A percentile compares a stretch with the other conserved stretches of the same genome.
These are phyloP conservation scores for Metacarcinus magister DNA, from an alignment of 2,888 invertebrate genomes.

Conservation along the genomic window DNA sequence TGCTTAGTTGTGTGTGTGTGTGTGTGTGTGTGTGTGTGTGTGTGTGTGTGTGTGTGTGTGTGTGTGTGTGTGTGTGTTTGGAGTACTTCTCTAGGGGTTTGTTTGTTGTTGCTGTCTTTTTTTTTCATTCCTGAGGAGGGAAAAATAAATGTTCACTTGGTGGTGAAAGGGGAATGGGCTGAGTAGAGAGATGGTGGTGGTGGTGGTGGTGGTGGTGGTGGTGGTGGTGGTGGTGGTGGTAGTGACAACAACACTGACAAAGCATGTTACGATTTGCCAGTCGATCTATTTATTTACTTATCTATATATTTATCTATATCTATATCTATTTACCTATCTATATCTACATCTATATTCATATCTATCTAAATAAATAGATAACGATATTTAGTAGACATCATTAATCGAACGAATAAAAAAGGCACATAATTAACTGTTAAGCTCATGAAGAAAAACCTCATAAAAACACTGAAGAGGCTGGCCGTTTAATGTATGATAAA, in stretches of 20 bases:
- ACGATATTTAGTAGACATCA: background rate
- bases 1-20: background rate
- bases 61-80: background rate
- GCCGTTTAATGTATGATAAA: background rate
- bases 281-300: background rate
- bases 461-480: background rate
- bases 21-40: constrained; percentile 26
- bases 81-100: background rate
- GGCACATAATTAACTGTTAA: background rate
- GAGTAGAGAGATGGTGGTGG: background rate
- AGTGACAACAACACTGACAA: background rate
- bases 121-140: background rate
- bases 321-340: background rate
- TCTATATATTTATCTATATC: background rate
- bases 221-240: constrained; percentile 40
- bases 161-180: background rate
- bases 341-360: background rate
- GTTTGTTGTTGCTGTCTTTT: constrained; percentile 14
- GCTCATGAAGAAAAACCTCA: background rate
- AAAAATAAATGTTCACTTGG: background rate
- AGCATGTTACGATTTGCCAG: background rate
- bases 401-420: background rate
- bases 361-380: background rate
- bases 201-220: background rate
- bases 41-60: constrained; percentile 46